Base-by-base conservation (phyloP, 1,140 invertebrate species). In the Anagrus nilaparvatae region DNA sequence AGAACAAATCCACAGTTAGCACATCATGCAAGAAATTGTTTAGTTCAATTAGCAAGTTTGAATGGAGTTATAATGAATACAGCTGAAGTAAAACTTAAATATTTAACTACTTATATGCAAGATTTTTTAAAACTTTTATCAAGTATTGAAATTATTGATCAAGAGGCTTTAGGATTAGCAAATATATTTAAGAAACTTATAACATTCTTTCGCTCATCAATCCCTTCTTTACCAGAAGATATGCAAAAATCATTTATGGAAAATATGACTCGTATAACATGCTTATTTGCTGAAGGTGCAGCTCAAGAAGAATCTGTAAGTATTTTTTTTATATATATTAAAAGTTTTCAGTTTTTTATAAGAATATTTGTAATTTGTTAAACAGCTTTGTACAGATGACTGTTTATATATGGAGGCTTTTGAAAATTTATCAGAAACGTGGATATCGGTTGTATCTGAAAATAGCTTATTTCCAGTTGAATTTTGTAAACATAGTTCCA, bases 351-450 rank as follows among this genome's bases (percentile, higher is more conserved):
- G 43, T n/a, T n/a, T n/a, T n/a, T n/a, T n/a, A n/a, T n/a, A n/a
- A n/a, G n/a, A n/a, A n/a, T n/a, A n/a, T n/a, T 46, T 34, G 18
- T 8, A 29, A 43, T 24, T 38, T 46, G 2, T 44, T 37, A 54
- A 53, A 13, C 43, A 73, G 71, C 50, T 63, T 14, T 63, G 54
- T 49, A 64, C 71, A 41, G 82, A 83, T 45, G 79, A 84, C 51
- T 72, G 71, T 40, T 61, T 81, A 42, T 85, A 80, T 61, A 77
- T 76, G 61, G 87, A 90, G 60, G 82, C 84, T 2, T 78, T 88
- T 52, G 85, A 87, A 48, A 77, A 78, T 46, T 79, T 89, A 54
- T 65, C 92, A n/a, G 78, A 82, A 55, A 78, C 80, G 0, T 93
- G 88, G 88, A 70, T 79, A 30, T 71, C 71, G 21, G 65, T 86